These are phyloP conservation scores for Bursaphelenchus mucronatus DNA, from an alignment of 1,140 invertebrate genomes.

Conservation along the genomic window DNA sequence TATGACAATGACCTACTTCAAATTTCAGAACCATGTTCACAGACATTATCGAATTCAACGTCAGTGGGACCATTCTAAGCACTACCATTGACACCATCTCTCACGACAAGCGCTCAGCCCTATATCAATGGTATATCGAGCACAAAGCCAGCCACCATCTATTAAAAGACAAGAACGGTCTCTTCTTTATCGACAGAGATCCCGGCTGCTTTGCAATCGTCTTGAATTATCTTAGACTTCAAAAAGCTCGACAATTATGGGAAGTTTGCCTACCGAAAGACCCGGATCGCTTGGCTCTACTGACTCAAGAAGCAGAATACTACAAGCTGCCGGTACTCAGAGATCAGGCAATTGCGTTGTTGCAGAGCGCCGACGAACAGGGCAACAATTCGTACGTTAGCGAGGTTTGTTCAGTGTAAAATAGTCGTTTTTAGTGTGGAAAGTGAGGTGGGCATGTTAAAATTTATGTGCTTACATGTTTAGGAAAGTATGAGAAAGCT, in stretches of 20 bases:
- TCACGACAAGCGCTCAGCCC: conserved; percentile 35
- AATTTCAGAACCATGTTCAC: conserved; percentile 22
- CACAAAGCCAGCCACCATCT: conserved; percentile 36
- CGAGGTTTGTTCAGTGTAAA: conserved; percentile 25
- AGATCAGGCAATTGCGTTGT: conserved; percentile 50
- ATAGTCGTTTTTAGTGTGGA: too few relatives aligned
- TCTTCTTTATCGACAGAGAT: conserved; percentile 43
- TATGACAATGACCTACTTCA: too few relatives aligned
- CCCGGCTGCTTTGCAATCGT: conserved; percentile 76
- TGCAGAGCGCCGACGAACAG: conserved; percentile 43
- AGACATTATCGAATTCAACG: conserved; percentile 48
- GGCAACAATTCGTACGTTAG: conserved; percentile 35
- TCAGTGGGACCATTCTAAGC: conserved; percentile 37
- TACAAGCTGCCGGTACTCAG: conserved; percentile 38
- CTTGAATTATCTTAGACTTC: conserved; percentile 75
- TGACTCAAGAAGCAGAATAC: conserved; percentile 49
- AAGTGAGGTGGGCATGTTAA: too few relatives aligned
- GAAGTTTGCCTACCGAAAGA: conserved; percentile 49
- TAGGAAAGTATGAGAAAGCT: too few relatives aligned
- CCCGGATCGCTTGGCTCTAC: conserved; percentile 42
- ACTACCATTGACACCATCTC: conserved; percentile 46
- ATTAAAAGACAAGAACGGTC: conserved; percentile 40
- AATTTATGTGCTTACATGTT: too few relatives aligned
- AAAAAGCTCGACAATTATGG: conserved; percentile 42
- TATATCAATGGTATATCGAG: conserved; percentile 50